A percentile compares a stretch with the other conserved stretches of the same genome.
phyloP scores from a whole-genome alignment of 2,797 vertebrate genomes.

The Enteromius anoplus region DNA sequence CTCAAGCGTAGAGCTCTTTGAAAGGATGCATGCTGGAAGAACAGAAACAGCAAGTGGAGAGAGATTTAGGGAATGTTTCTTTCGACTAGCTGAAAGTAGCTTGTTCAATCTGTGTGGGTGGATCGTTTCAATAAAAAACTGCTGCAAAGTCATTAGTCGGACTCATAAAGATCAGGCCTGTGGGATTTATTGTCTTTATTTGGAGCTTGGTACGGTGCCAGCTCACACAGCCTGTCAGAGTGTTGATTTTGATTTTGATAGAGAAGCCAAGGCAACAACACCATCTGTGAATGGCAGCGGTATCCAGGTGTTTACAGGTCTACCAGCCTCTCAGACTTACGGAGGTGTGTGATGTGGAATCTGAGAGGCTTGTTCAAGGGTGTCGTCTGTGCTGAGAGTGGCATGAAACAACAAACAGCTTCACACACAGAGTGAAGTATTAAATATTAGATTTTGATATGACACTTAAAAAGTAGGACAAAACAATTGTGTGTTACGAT shows the following conservation, averaged over 20 bases:
- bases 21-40: constrained; percentile 9
- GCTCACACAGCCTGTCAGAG: constrained; percentile 55
- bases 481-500: background rate
- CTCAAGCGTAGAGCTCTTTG: background rate
- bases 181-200: constrained; percentile 76
- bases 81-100: constrained; percentile 62
- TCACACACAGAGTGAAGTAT: background rate
- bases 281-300: constrained; percentile 68
- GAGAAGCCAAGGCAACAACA: constrained; percentile 61
- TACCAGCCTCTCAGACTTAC: constrained; percentile 33
- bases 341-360: constrained; percentile 21
- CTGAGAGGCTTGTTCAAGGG: constrained; percentile 33
- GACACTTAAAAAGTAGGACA: background rate
- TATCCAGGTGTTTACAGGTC: constrained; percentile 69
- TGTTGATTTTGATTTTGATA: constrained; percentile 66
- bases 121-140: constrained; percentile 79
- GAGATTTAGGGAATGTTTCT: constrained; percentile 44
- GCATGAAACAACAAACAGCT: background rate
- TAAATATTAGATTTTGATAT: constrained; percentile 4
- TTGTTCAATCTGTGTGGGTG: constrained; percentile 72
- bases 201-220: constrained; percentile 57
- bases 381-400: constrained; percentile 4
- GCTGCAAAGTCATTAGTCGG: constrained; percentile 72
- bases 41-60: background rate
- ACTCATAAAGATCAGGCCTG: constrained; percentile 74